Base-by-base conservation (phyloP, 2,888 invertebrate species). In the Lamellibrachia satsuma region DNA sequence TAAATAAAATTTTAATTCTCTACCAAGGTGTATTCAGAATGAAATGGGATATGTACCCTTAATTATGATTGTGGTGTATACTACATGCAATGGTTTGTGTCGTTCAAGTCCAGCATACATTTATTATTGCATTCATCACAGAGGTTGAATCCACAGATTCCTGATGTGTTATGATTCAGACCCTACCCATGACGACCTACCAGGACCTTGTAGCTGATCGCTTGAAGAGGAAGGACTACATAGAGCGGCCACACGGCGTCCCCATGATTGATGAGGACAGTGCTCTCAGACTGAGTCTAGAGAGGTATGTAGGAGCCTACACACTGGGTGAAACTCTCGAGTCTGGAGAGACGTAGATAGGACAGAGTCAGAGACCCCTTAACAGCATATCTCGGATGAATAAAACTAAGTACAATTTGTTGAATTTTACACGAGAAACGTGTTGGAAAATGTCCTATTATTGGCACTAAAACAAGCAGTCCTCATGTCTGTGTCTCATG, bases 131-230 rank as follows among this genome's bases (percentile, higher is more conserved):
- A 22, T 22, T 15, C 75, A 22, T 22, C 2, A 27, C 90, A 90
- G 39, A 1, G 52, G 51, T 27, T 90, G 90, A 15, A 27, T 15
- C 7, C 39, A 90, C 15, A 39, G 90, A n/a, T 3, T 22, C 91
- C n/a, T 52, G 52, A 75, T 1, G n/a, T 22, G 60, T 27, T 90
- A 52, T 60, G 11, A 90, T 91, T 11, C 75, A 96, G 96, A 93
- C 94, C 39, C 92, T 96, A n/a, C 96, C 96, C 52, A 93, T 94
- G 91, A 96, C 96, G 52, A 96, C 96, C 52, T 96, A 96, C 93
- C 96, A 96, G 93, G 95, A 95, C 9, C 95, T 95, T 93, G 94
- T 95, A 11, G 95, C 95, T 55, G 95, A 96, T 93, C 93, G 95
- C 27, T 90, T 92, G 39, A 94, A 94, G 39, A 96, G 95, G 92